Evolutionary conservation across 2,113 vertebrate genomes (phyloP), one percentile per base, ranked within the genome.

Genomic region (Micromys minutus): DNA sequence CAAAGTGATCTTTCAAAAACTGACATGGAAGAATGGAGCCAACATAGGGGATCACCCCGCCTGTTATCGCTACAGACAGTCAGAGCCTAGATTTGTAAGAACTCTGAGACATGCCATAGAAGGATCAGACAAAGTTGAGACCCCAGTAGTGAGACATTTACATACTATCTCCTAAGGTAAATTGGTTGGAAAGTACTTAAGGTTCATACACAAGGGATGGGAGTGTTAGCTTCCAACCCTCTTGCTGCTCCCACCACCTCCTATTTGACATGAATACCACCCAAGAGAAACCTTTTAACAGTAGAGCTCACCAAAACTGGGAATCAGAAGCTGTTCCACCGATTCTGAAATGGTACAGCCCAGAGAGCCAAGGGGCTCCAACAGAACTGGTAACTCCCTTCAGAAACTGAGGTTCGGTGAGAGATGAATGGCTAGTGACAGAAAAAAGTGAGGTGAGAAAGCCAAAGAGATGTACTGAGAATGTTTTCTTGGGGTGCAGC

Each of bases 1-100:
- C 50, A 1, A 26, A 57, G 59, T 42, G 24, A 61, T 5, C 39
- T 1, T 1, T 6, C 22, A 52, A 17, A 36, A 15, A 24, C 6
- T 75, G 65, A 31, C 47, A 34, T 0, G 5, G 42, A n/a, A 61
- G 36, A 61, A 16, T 5, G 22, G 19, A n/a, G 5, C 13, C 8
- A 13, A 15, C 11, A 5, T 0, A 0, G 42, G 13, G 10, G 0
- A 0, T 15, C 83, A 1, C 19, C 39, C 22, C 47, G 24, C 17
- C 89, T 31, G 39, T 39, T 9, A 3, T 22, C 52, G 42, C 39
- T 1, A 5, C 9, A 39, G 24, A 5, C 0, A 24, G 31, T 42
- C 4, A 42, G 17, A 93, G 22, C 26, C 63, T 19, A 19, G 50
- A 26, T 52, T 52, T 3, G 2, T 13, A 55, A 29, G 65, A 61